Evolutionary conservation across 2,888 invertebrate species (phyloP).

Genomic region (Caenorhabditis drosophilae): DNA sequence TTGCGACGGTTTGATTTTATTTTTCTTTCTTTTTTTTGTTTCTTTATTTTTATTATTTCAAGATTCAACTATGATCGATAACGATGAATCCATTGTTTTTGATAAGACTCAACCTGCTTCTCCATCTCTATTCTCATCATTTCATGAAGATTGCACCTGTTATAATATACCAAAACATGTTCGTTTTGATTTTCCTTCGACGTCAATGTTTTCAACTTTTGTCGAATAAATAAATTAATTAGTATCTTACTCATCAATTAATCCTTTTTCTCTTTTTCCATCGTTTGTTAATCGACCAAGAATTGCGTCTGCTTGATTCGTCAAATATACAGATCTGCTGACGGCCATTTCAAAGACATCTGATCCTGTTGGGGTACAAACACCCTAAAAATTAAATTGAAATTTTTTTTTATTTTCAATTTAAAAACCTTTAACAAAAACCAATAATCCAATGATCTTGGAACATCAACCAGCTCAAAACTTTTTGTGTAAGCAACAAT

Average conservation of each 20-base stretch:
- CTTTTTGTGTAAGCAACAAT: conserved; percentile 64
- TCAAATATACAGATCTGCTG: conserved; percentile 60
- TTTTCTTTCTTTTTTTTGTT: no score
- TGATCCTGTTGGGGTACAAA: conserved; percentile 47
- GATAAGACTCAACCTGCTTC: not conserved
- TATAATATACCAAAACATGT: conserved; percentile 20
- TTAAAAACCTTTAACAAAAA: conserved; percentile 53
- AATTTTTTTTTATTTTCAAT: not conserved
- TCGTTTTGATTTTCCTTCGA: conserved; percentile 21
- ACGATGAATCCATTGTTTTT: not conserved
- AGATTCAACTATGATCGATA: not conserved
- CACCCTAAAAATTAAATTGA: conserved; percentile 25
- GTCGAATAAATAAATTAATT: not conserved
- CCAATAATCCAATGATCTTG: conserved; percentile 63
- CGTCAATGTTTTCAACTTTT: not conserved
- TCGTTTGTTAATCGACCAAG: conserved; percentile 52
- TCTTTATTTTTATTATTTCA: no score
- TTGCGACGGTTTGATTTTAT: no score
- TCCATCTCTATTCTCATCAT: not conserved
- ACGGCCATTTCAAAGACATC: conserved; percentile 66
- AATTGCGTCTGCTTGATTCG: conserved; percentile 49
- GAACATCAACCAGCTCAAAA: conserved; percentile 62
- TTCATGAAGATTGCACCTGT: conserved; percentile 12
- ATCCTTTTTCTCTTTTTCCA: conserved; percentile 47
- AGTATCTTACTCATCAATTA: conserved; percentile 60